A percentile compares a stretch with the other conserved stretches of the same genome.
Conservation (phyloP, 2,797 vertebrate species). For the Eleutherodactylus coqui region DNA sequence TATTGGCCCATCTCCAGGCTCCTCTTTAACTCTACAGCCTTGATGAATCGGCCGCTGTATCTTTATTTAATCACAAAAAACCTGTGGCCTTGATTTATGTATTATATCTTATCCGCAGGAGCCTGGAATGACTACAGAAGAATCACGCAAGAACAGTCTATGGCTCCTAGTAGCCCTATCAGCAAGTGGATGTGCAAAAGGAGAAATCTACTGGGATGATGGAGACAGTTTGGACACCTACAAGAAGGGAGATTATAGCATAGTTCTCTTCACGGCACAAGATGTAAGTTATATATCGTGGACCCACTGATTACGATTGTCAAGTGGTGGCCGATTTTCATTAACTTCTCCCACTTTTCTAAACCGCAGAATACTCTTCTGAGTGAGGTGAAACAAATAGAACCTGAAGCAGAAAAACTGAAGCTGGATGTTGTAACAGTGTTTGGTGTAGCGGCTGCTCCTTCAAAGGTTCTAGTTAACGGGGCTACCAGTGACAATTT, state of each 20-base stretch:
- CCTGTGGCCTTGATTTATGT: neutral
- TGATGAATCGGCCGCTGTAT: neutral
- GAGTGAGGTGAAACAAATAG: constrained; percentile 77
- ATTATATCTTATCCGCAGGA: constrained; percentile 4
- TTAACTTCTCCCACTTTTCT: neutral
- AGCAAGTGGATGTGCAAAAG: constrained; percentile 75
- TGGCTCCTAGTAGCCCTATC: constrained; percentile 83
- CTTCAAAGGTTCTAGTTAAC: constrained; percentile 81
- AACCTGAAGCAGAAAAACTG: constrained; percentile 76
- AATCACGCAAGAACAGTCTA: constrained; percentile 84
- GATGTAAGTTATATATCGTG: constrained; percentile 71
- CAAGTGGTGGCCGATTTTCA: too few relatives aligned
- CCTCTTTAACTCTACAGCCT: too few relatives aligned
- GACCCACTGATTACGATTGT: too few relatives aligned
- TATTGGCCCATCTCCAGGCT: too few relatives aligned
- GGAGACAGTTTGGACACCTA: constrained; percentile 87
- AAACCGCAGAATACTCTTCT: constrained; percentile 76
- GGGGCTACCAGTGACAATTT: constrained; percentile 77
- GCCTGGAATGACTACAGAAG: constrained; percentile 82
- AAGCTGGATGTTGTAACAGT: constrained; percentile 78
- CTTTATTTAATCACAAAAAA: neutral
- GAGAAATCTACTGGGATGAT: constrained; percentile 96
- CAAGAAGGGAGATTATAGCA: constrained; percentile 82
- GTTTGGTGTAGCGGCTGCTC: constrained; percentile 81
- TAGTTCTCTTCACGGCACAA: constrained; percentile 80